Evolutionary conservation across 2,113 vertebrate genomes (phyloP), one percentile per base, ranked within the genome.

Genomic region (Rhinoptilus africanus): DNA sequence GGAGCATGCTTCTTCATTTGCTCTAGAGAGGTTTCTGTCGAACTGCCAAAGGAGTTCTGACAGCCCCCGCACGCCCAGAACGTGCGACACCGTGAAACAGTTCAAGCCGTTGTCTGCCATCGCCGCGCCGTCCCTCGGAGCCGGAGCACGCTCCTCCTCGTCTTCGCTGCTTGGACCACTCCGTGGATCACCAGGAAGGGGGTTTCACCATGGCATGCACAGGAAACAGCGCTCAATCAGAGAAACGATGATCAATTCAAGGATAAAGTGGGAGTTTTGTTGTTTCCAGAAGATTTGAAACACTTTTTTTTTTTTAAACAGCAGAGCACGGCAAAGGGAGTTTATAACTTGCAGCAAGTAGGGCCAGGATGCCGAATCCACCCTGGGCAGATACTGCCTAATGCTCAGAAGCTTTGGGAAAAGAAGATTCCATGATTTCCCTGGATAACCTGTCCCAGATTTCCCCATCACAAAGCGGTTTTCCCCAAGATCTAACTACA

Each of bases 51-150:
- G 47, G 50, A 64, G 60, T 51, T 28, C n/a, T 57, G 63, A 73
- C 32, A 79, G 34, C 24, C n/a, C 59, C 2, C 9, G 21, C 64
- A 2, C 3, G 23, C 66, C 50, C 35, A 48, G 79, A 79, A 45
- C 0, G 62, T 5, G 48, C 50, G 16, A 39, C 73, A 66, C n/a
- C 1, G 6, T 69, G 59, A n/a, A 60, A 59, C 24, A 19, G 30
- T 23, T 35, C 35, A 35, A 8, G 24, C 15, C 20, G 0, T 17
- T 6, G 6, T 7, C 76, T 17, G 32, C 7, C 43, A 23, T 10
- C n/a, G 43, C 57, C 2, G 0, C 1, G 0, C 32, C 3, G 2
- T 35, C 39, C 28, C 28, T 32, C 5, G 4, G 17, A 50, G 51
- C 39, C 51, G 13, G 57, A 67, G 69, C 35, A 23, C 4, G 2